Evolutionary conservation across 2,888 invertebrate species (phyloP).

Genomic region (Phortica magna): DNA sequence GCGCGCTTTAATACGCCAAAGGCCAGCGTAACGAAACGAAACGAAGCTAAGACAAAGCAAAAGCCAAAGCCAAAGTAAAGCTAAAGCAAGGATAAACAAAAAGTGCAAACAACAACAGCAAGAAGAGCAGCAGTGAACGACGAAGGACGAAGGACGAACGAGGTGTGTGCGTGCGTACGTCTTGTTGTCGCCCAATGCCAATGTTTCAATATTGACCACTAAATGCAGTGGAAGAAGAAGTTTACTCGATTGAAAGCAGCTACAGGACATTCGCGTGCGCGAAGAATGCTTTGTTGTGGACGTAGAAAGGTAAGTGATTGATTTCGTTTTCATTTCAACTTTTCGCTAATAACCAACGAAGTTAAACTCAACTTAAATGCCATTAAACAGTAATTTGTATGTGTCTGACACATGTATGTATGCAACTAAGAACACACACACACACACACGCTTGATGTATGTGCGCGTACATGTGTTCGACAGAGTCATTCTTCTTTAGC

Average conservation of each 20-base stretch:
- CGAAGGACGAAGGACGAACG: conserved; percentile 16
- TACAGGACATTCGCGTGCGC: conserved; percentile 87
- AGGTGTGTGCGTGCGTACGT: conserved; percentile 47
- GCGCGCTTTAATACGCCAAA: conserved; percentile 42
- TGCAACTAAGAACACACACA: background rate
- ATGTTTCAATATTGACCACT: conserved; percentile 67
- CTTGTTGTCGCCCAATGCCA: conserved; percentile 60
- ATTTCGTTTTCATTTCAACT: background rate
- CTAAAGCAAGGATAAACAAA: background rate
- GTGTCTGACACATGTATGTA: background rate
- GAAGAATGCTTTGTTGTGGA: conserved; percentile 96
- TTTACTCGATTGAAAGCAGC: conserved; percentile 88
- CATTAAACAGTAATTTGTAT: background rate
- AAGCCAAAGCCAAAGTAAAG: background rate
- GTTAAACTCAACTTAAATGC: background rate
- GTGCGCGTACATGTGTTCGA: background rate
- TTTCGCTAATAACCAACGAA: background rate
- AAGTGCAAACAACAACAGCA: background rate
- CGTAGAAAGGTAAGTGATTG: conserved; percentile 89
- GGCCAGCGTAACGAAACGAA: background rate
- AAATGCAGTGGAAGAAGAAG: conserved; percentile 91
- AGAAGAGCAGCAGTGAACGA: conserved; percentile 29
- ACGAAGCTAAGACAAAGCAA: background rate
- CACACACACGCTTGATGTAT: no score
- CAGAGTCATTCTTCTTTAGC: background rate